A percentile compares a stretch with the other conserved stretches of the same genome.
Evolutionary conservation across 2,797 vertebrate genomes (phyloP).

Genomic region (Intellagama lesueurii): DNA sequence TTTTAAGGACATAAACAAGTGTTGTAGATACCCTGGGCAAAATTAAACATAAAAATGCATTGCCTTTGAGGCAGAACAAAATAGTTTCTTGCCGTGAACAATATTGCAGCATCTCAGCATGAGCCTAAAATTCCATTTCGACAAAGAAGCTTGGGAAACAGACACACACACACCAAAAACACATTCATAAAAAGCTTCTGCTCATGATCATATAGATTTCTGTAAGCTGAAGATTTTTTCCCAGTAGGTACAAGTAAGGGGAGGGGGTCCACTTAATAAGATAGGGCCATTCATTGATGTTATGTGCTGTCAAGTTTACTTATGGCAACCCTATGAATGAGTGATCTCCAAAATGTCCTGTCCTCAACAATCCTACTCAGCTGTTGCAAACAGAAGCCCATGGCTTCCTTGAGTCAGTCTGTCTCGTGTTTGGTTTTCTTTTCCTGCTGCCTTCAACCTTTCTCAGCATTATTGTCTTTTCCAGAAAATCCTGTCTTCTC

Average conservation of each 20-base stretch:
- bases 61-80: conserved; percentile 75
- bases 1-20: conserved; percentile 79
- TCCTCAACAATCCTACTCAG: too few species aligned
- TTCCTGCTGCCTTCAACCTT: too few species aligned
- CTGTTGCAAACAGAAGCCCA: too few species aligned
- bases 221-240: conserved; percentile 28
- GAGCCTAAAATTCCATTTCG: conserved; percentile 75
- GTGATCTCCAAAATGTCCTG: too few species aligned
- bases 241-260: conserved; percentile 15
- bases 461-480: too few species aligned
- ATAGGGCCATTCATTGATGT: neutral
- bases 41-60: conserved; percentile 79
- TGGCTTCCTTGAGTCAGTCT: too few species aligned
- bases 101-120: conserved; percentile 74
- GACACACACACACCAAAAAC: conserved; percentile 40
- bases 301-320: too few species aligned
- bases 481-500: too few species aligned
- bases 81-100: conserved; percentile 75
- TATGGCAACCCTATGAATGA: too few species aligned
- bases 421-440: too few species aligned
- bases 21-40: conserved; percentile 73
- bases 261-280: neutral
- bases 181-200: conserved; percentile 74
- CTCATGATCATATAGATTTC: conserved; percentile 61
- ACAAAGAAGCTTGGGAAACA: conserved; percentile 53